These are phyloP conservation scores for Drosophila punjabiensis DNA, from an alignment of 1,140 invertebrate genomes.

Conservation along the genomic window DNA sequence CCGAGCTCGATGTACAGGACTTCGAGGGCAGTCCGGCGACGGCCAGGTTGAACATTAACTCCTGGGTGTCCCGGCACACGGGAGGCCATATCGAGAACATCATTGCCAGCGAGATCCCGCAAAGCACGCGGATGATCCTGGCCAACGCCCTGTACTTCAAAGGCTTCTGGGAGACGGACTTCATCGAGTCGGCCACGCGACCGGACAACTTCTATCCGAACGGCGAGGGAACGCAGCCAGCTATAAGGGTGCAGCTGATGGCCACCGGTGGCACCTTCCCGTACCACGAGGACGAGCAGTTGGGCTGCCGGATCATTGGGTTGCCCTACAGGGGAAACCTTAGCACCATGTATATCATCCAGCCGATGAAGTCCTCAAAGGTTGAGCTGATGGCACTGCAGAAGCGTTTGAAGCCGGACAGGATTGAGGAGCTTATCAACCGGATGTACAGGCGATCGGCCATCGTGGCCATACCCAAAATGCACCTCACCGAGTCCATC, in stretches of 20 bases:
- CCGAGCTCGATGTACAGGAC: conserved; percentile 87
- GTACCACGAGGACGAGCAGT: conserved; percentile 64
- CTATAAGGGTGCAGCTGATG: conserved; percentile 89
- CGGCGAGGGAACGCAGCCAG: conserved; percentile 79
- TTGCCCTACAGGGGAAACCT: conserved; percentile 90
- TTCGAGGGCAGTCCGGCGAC: conserved; percentile 85
- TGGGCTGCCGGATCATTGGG: conserved; percentile 88
- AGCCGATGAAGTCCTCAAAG: conserved; percentile 87
- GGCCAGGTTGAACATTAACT: conserved; percentile 87
- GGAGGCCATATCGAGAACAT: conserved; percentile 88
- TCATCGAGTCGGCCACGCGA: conserved; percentile 86
- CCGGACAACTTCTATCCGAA: conserved; percentile 86
- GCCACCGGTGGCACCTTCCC: conserved; percentile 86
- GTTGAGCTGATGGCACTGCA: conserved; percentile 86
- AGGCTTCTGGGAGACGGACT: conserved; percentile 91
- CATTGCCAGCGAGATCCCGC: conserved; percentile 85
- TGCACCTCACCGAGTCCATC: conserved; percentile 88
- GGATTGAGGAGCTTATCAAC: conserved; percentile 86
- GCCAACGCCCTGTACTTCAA: conserved; percentile 92
- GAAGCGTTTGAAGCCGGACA: conserved; percentile 85
- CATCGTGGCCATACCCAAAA: conserved; percentile 88
- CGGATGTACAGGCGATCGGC: conserved; percentile 86
- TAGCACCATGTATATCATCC: conserved; percentile 90
- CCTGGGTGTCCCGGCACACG: conserved; percentile 89
- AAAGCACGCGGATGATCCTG: conserved; percentile 88